Conservation (phyloP, 2,888 invertebrate species). For the Oxystoma pomonae region DNA sequence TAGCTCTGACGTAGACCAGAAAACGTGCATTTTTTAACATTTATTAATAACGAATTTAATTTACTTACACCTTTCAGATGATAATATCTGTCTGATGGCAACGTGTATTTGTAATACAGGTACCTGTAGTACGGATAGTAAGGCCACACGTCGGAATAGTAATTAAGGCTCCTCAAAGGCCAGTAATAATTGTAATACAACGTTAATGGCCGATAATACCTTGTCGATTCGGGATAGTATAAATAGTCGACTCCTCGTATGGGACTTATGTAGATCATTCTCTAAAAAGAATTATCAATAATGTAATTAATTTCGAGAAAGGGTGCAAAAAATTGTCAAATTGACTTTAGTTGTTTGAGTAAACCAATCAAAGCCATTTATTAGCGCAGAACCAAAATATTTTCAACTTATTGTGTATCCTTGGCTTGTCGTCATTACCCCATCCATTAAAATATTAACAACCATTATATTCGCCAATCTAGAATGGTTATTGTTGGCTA, state of each 20-base stretch:
- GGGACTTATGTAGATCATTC: conserved; percentile 32
- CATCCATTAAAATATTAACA: no score
- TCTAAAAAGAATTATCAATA: conserved; percentile 32
- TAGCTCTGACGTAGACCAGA: no score
- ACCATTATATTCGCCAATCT: no score
- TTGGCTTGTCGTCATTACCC: no score
- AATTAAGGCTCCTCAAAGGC: conserved; percentile 33
- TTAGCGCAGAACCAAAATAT: no score
- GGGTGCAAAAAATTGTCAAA: no score
- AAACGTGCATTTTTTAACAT: background rate
- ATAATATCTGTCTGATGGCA: conserved; percentile 34
- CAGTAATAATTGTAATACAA: conserved; percentile 35
- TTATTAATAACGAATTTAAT: background rate
- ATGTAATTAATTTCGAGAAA: no score
- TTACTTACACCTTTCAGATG: conserved; percentile 34
- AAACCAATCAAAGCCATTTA: no score
- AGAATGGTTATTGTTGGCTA: no score
- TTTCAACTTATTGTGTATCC: no score
- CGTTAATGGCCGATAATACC: conserved; percentile 33
- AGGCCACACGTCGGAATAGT: conserved; percentile 32
- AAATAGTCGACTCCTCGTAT: conserved; percentile 27
- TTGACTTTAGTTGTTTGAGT: no score
- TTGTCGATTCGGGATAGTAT: conserved; percentile 32
- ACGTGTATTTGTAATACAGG: conserved; percentile 33
- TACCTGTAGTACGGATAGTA: conserved; percentile 34